These are phyloP conservation scores for Donacobius atricapilla DNA, from an alignment of 2,113 vertebrate species.

Conservation along the genomic window DNA sequence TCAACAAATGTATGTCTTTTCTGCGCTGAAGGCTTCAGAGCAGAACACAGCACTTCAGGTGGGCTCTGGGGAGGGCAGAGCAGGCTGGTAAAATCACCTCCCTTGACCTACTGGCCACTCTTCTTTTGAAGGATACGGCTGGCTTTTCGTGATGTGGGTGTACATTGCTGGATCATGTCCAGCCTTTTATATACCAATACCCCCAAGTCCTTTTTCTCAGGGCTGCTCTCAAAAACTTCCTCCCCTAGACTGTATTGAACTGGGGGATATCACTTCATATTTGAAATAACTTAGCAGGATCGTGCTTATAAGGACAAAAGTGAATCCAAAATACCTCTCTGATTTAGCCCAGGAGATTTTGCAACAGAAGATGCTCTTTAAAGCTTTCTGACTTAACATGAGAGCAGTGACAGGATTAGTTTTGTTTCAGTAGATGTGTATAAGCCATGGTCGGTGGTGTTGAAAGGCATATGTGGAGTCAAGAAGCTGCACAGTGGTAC, in stretches of 20 bases:
- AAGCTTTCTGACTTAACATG: slow-evolving; percentile 9
- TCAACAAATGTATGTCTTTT: not conserved
- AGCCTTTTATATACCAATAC: not conserved
- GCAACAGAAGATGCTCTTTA: not conserved
- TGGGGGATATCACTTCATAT: not conserved
- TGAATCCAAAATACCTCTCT: not conserved
- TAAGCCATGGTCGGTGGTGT: not conserved
- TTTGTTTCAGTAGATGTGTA: not conserved
- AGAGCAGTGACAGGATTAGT: not conserved
- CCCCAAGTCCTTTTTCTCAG: not conserved
- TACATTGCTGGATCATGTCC: not conserved
- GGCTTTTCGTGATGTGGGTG: not conserved
- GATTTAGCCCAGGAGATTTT: not conserved
- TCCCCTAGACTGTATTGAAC: not conserved
- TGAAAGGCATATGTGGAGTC: not conserved
- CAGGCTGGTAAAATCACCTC: too few species aligned
- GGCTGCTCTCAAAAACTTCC: not conserved
- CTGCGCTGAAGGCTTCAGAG: not conserved
- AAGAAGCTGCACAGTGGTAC: not conserved
- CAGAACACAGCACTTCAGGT: not conserved
- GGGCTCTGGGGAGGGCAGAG: rapidly evolving
- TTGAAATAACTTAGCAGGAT: not conserved
- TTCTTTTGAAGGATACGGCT: not conserved
- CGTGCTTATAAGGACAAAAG: not conserved
- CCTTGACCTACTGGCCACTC: rapidly evolving